Percentiles rank a stretch among this genome's conserved stretches.
Evolutionary conservation across 2,113 vertebrate species (phyloP).

Genomic region (Myrmecophaga tridactyla): DNA sequence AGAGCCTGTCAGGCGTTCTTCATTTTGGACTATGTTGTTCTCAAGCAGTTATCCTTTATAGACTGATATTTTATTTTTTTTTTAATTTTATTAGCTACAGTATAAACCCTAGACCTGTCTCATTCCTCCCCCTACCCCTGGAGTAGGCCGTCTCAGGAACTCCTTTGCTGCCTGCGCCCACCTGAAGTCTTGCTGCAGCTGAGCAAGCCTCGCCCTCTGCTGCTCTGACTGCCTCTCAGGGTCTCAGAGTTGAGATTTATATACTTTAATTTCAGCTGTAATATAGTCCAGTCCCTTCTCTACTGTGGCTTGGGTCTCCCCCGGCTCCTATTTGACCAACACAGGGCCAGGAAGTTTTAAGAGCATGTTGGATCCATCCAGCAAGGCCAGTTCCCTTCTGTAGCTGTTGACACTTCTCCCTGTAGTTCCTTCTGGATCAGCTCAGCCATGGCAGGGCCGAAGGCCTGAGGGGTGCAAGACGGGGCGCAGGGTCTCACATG

Average conservation of each 20-base stretch:
- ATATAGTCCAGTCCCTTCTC: slow-evolving; percentile 92
- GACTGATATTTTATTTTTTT: too few relatives aligned
- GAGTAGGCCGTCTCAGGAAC: slow-evolving; percentile 85
- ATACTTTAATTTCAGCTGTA: slow-evolving; percentile 91
- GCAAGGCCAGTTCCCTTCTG: slow-evolving; percentile 92
- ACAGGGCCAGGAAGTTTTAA: slow-evolving; percentile 93
- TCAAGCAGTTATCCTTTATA: too few relatives aligned
- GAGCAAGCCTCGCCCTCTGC: too few relatives aligned
- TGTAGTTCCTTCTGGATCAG: slow-evolving; percentile 91
- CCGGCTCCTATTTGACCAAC: slow-evolving; percentile 91
- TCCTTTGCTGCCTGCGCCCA: slow-evolving; percentile 85
- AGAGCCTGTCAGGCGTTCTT: neutral
- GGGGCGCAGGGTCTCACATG: too few relatives aligned
- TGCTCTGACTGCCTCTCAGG: slow-evolving; percentile 90
- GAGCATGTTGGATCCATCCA: slow-evolving; percentile 88
- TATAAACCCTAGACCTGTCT: slow-evolving; percentile 52
- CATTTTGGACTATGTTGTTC: neutral
- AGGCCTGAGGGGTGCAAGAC: too few relatives aligned
- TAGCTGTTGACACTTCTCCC: slow-evolving; percentile 88
- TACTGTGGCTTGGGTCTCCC: slow-evolving; percentile 93
- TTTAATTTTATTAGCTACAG: slow-evolving; percentile 73
- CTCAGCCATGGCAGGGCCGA: slow-evolving; percentile 85
- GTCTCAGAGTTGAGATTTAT: slow-evolving; percentile 89
- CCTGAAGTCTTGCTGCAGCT: slow-evolving; percentile 94
- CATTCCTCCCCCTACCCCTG: neutral